Evolutionary conservation across 2,797 vertebrate species (phyloP), one percentile per base, ranked within the genome.

Genomic region (Halcyon badia): DNA sequence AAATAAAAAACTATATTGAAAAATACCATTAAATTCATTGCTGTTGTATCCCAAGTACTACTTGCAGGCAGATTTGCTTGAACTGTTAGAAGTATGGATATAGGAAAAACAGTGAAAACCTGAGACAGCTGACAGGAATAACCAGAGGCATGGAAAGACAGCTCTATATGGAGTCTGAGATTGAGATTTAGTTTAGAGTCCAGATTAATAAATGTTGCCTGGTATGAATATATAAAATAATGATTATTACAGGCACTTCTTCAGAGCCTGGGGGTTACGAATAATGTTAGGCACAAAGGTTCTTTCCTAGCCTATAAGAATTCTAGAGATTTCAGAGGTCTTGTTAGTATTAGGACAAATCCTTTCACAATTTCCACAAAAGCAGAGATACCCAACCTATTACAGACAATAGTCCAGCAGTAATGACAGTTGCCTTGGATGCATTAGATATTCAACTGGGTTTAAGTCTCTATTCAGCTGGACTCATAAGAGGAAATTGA

Each of bases 401-500:
- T 89, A 89, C 52, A 70, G 68, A 93, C 92, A 97, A 96, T 83
- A 91, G 96, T 87, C 52, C 81, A 94, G 64, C 83, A 78, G 90
- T 73, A 94, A 93, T 94, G 94, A 93, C 96, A 97, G 96, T 96
- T 97, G 95, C 96, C 95, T 96, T 96, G 96, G 96, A 96, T 94
- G 92, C 96, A 91, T 95, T 94, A 94, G 90, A 96, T 94, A 97
- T 96, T 97, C 96, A 94, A 6, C 64, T 75, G 71, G 89, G 75
- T 95, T 96, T 95, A 96, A 95, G 84, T 93, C 90, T 96, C 95
- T 95, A 96, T 97, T 97, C 96, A 95, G 22, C 56, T 75, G 84
- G 92, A 95, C 94, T 96, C 92, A 96, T 91, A 90, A 90, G 92
- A 95, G 95, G 89, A 96, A 96, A 94, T 92, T 90, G 89, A 96